Evolutionary conservation across 35 echinoderm and acorn worm species (phyloP).

Genomic region (Strongylocentrotus purpuratus): DNA sequence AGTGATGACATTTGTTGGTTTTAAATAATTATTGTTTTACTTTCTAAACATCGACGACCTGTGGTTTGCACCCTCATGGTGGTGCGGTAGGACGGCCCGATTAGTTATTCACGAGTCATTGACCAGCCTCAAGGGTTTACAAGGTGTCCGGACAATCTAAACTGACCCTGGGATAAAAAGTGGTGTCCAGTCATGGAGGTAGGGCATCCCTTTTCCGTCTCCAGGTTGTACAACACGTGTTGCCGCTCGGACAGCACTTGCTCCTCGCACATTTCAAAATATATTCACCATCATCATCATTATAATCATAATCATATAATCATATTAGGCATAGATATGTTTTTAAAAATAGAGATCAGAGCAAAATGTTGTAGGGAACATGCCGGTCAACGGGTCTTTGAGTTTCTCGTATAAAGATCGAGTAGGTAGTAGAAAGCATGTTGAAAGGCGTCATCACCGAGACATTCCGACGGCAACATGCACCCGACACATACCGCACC

Average conservation of each 20-base stretch:
- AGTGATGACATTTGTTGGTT: neutral
- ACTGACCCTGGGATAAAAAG: neutral
- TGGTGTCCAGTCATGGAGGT: neutral
- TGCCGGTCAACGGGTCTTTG: too few relatives aligned
- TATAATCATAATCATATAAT: too few relatives aligned
- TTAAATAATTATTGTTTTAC: neutral
- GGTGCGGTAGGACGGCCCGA: neutral
- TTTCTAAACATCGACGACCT: neutral
- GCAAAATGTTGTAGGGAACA: too few relatives aligned
- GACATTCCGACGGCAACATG: neutral
- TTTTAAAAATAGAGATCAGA: too few relatives aligned
- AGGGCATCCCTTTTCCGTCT: neutral
- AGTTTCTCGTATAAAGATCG: too few relatives aligned
- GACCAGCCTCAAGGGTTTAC: neutral
- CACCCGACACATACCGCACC: neutral
- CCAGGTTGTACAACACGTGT: neutral
- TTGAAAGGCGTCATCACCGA: neutral
- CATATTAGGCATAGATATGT: too few relatives aligned
- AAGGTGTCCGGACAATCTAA: neutral
- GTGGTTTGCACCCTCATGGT: neutral
- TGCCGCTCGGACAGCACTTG: neutral
- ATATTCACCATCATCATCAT: too few relatives aligned
- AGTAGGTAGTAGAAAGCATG: too few relatives aligned
- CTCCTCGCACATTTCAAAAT: too few relatives aligned
- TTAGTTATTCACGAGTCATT: neutral